Evolutionary conservation across 1,140 invertebrate species (phyloP).

Genomic region (Dufourea novaeangliae): DNA sequence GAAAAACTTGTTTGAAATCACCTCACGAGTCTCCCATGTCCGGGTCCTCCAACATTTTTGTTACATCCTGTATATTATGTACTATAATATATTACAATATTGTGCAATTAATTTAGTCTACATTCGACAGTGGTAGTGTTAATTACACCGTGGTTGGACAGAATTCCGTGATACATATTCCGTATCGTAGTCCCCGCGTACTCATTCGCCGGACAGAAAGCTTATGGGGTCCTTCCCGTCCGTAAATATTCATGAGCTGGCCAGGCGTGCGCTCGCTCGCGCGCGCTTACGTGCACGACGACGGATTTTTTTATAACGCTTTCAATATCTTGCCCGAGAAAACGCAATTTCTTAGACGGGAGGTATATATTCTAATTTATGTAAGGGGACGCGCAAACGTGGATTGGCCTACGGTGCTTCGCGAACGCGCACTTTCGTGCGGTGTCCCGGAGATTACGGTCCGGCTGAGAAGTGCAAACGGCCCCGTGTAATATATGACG

Average conservation of each 20-base stretch:
- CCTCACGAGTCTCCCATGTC: too few species aligned
- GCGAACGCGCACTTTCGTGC: constrained; percentile 35
- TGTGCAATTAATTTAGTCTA: too few species aligned
- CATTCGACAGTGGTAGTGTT: too few species aligned
- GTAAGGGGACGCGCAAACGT: constrained; percentile 35
- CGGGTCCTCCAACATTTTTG: too few species aligned
- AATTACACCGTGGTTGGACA: background rate
- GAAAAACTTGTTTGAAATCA: too few species aligned
- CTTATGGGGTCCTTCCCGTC: background rate
- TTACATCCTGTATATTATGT: too few species aligned
- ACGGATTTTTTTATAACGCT: constrained; percentile 19
- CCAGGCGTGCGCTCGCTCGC: background rate
- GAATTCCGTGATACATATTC: background rate
- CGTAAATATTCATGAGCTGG: constrained; percentile 30
- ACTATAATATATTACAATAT: too few species aligned
- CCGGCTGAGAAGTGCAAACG: constrained; percentile 34
- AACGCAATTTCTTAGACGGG: constrained; percentile 35
- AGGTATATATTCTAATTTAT: constrained; percentile 44
- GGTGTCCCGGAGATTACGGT: constrained; percentile 36
- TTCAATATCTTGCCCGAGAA: constrained; percentile 33
- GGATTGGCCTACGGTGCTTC: constrained; percentile 22
- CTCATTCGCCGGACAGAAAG: background rate
- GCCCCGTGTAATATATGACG: constrained; percentile 36
- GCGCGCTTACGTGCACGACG: background rate
- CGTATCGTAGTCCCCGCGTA: background rate